Evolutionary conservation across 1,140 invertebrate species (phyloP), one percentile per base, ranked within the genome.

Genomic region (Pteromalus puparum): DNA sequence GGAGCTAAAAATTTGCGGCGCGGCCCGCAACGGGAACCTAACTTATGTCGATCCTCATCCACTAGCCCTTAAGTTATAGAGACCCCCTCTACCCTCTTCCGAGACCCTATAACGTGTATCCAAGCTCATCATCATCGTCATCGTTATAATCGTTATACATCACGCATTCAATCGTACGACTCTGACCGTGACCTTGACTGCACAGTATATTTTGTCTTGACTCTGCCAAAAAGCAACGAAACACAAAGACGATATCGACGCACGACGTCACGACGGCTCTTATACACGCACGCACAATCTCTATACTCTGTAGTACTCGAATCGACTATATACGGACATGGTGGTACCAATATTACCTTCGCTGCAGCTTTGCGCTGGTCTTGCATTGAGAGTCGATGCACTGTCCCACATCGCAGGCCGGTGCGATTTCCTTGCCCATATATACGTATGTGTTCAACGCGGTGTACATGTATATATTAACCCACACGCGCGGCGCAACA

Each of bases 271-370:
- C 0, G 28, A 74, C 28, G 73, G 67, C 18, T 73, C 28, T 81
- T 72, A 38, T 28, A 81, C 48, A 46, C 24, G 15, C 28, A n/a
- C 26, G 46, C 26, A 73, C 26, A 18, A 21, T 24, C 42, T 73
- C 15, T 70, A 12, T 73, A 76, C 61, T 74, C 30, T 61, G 26
- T 30, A 30, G 15, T 72, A 72, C 68, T 72, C 68, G 24, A 70
- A 75, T 82, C 65, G 75, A 77, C 65, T 46, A 26, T 38, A 21
- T 34, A 42, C 34, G n/a, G 26, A 77, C 30, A 30, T 67, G 67
- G 9, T 80, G 75, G 34, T 53, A 78, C 13, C 21, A 1, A 74
- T 73, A 80, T 84, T 84, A 84, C 68, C 24, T 73, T 73, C 73
- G 18, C 61, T 83, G 53, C 30, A n/a, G n/a, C 42, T 26, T 18